Base-by-base conservation (phyloP, 2,113 vertebrate genomes). In the Melanerpes aurifrons region DNA sequence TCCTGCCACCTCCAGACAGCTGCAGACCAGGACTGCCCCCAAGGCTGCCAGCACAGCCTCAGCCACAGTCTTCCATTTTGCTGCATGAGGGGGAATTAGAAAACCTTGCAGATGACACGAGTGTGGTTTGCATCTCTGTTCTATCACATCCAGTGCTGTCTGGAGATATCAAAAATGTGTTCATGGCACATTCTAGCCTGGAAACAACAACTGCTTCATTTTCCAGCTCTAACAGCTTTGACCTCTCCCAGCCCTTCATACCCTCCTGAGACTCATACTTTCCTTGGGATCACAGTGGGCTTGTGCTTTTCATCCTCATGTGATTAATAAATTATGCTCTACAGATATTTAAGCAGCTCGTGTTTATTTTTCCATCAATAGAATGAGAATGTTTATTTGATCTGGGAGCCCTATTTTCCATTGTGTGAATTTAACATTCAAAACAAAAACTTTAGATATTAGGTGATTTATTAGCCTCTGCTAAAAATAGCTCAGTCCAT, bases 311-410 rank as follows among this genome's bases (percentile, higher is more conserved):
- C 86, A 63, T 87, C 83, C 91, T 93, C 89, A 37, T 82, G 92
- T 79, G 91, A 93, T 93, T 94, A 96, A 96, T 94, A 93, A 96
- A 94, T 96, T 92, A 91, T 70, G 57, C 68, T 79, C 68, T 45
- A 76, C 74, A 82, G 94, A 96, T 89, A 92, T 91, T 90, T 93
- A 96, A 86, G 68, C 91, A 47, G 70, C 71, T 87, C 22, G 1
- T 89, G 81, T 75, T 94, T 96, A 82, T 93, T 96, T 96, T 95
- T 91, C 89, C 94, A 5, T 82, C 94, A 90, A 85, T 76, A 69
- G 83, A 91, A 87, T 84, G 81, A 75, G 87, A 95, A 87, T 89
- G 86, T 92, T 93, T 96, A 94, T 82, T 92, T 94, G 89, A 85
- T 61, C 86, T 89, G 31, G 68, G 71, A 95, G 82, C 37, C 70